Evolutionary conservation across 2,888 invertebrate species (phyloP).

Genomic region (Platycheirus albimanus): DNA sequence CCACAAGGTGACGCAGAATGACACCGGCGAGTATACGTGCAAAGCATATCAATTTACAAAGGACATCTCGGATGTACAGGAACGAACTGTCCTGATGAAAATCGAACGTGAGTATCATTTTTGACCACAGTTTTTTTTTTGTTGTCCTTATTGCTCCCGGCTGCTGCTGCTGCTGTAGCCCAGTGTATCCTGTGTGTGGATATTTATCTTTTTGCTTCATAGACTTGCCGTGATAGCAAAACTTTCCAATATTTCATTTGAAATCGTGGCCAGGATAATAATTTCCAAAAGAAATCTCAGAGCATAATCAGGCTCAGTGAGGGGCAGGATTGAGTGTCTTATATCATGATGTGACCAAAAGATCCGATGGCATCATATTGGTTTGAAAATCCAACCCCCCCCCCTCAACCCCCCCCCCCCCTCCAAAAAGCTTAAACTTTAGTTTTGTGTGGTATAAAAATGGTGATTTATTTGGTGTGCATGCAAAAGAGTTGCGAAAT

Average conservation of each 20-base stretch:
- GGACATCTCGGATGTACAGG: conserved; percentile 84
- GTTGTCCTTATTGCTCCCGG: conserved; percentile 28
- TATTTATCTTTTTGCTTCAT: conserved; percentile 12
- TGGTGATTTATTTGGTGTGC: background rate
- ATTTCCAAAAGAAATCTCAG: conserved; percentile 3
- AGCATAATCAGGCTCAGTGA: too few species aligned
- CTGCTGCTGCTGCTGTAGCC: background rate
- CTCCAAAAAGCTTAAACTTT: conserved; percentile 31
- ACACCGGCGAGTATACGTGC: conserved; percentile 85
- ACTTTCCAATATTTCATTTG: conserved; percentile 42
- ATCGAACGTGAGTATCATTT: conserved; percentile 85
- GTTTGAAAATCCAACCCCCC: too few species aligned
- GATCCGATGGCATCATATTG: background rate
- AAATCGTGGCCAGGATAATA: conserved; percentile 13
- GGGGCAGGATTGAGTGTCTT: background rate
- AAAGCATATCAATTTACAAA: conserved; percentile 84
- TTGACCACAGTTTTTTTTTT: conserved; percentile 6
- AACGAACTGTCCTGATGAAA: conserved; percentile 84
- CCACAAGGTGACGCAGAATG: conserved; percentile 84
- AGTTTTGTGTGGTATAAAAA: conserved; percentile 13
- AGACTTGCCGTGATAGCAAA: conserved; percentile 8
- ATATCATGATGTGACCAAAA: conserved; percentile 15
- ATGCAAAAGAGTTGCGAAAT: conserved; percentile 20
- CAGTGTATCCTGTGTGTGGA: background rate
- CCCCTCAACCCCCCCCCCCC: too few species aligned